These are phyloP conservation scores for Pachyseris speciosa DNA, from an alignment of 64 coral and sea anemone genomes.

Conservation along the genomic window DNA sequence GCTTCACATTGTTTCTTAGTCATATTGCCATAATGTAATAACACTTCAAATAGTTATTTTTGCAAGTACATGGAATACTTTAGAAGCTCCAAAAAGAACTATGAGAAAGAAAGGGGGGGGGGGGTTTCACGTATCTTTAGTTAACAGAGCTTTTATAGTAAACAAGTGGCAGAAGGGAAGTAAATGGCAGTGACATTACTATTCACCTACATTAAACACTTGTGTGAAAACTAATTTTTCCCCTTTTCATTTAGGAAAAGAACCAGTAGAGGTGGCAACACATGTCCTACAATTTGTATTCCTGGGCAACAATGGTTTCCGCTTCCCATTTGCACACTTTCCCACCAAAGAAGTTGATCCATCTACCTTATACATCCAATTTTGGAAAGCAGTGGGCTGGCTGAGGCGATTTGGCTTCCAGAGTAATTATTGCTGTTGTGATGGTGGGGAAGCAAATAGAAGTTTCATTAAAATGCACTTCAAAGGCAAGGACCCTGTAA, in stretches of 20 bases:
- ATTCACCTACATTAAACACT: too few species aligned
- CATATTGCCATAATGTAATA: too few species aligned
- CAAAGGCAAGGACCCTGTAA: slow-evolving; percentile 20
- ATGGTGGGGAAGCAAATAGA: slow-evolving; percentile 61
- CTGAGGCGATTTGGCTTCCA: slow-evolving; percentile 4
- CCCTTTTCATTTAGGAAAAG: too few species aligned
- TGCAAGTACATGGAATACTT: too few species aligned
- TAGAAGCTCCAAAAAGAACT: too few species aligned
- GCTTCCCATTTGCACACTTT: slow-evolving; percentile 63
- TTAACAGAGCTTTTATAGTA: too few species aligned
- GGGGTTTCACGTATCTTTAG: too few species aligned
- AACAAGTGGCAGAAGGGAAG: too few species aligned
- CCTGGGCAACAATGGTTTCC: slow-evolving; percentile 48
- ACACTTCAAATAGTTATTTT: too few species aligned
- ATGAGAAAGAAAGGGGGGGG: too few species aligned
- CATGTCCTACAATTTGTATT: slow-evolving; percentile 55
- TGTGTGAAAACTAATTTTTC: too few species aligned
- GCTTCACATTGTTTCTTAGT: background rate
- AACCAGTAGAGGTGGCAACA: slow-evolving; percentile 12
- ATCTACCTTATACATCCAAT: slow-evolving; percentile 5
- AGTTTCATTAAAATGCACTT: slow-evolving; percentile 49
- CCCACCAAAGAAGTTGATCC: slow-evolving; percentile 26
- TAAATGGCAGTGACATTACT: too few species aligned
- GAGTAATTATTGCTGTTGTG: slow-evolving; percentile 19
- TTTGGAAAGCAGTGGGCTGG: slow-evolving; percentile 34